Conservation (phyloP, 2,113 vertebrate species). For the Nibea albiflora region DNA sequence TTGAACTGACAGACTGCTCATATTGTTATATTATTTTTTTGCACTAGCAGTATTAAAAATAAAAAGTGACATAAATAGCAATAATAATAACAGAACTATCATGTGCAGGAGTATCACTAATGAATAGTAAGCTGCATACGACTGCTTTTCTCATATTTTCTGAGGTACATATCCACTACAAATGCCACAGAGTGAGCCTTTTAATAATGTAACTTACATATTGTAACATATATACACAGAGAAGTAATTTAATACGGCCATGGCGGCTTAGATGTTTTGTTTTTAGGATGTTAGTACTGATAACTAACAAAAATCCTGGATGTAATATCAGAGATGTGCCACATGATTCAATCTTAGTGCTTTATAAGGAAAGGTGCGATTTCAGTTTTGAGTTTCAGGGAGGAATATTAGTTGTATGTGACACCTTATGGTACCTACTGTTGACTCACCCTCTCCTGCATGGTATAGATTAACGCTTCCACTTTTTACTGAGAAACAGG, state of each 20-base stretch:
- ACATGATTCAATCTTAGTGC: not conserved
- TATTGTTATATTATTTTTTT: not conserved
- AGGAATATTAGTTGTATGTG: not conserved
- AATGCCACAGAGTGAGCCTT: not conserved
- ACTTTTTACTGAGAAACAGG: constrained; percentile 85
- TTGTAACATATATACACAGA: not conserved
- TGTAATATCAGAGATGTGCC: not conserved
- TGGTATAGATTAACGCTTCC: constrained; percentile 85
- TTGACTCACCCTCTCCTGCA: constrained; percentile 89
- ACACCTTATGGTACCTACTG: not conserved
- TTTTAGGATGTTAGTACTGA: not conserved
- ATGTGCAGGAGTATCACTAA: not conserved
- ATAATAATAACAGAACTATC: too few species aligned
- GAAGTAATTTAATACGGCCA: not conserved
- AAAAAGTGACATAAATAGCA: not conserved
- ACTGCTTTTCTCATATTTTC: not conserved
- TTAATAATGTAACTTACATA: too few species aligned
- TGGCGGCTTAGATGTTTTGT: not conserved
- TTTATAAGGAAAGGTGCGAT: not conserved
- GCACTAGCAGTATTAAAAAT: not conserved
- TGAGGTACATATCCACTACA: not conserved
- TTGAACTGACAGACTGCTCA: not conserved
- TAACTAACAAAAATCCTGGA: not conserved
- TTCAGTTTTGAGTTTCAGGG: not conserved
- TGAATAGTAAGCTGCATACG: not conserved